phyloP scores from a whole-genome alignment of 2,888 invertebrate genomes.

The Ptycholaimellus sp. region DNA sequence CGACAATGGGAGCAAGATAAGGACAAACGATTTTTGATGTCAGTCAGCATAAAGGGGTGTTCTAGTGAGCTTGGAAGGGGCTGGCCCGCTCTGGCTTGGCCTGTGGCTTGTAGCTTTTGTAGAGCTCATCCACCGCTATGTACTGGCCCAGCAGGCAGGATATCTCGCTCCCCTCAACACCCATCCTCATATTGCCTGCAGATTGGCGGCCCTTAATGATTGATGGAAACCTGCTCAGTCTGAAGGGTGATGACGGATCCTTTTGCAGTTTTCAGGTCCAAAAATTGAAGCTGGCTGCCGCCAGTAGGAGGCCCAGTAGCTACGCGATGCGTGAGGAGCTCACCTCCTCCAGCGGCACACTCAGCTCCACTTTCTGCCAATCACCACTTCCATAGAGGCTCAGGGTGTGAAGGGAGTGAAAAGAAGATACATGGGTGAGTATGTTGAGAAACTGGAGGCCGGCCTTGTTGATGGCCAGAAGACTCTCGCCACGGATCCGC shows the following conservation, averaged over 20 bases:
- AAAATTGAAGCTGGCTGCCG: slow-evolving; percentile 46
- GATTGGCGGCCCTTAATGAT: too few species aligned
- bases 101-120: too few species aligned
- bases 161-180: slow-evolving; percentile 81
- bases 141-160: slow-evolving; percentile 83
- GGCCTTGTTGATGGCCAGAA: slow-evolving; percentile 69
- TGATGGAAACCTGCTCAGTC: slow-evolving; percentile 41
- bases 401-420: too few species aligned
- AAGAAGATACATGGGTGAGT: too few species aligned
- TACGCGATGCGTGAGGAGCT: slow-evolving; percentile 76
- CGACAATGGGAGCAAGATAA: too few species aligned
- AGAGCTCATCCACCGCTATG: slow-evolving; percentile 77
- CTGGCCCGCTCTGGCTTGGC: too few species aligned
- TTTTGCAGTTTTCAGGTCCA: slow-evolving; percentile 93
- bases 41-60: too few species aligned
- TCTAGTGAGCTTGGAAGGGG: too few species aligned
- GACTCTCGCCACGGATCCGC: slow-evolving; percentile 42
- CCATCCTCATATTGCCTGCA: too few species aligned
- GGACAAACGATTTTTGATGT: too few species aligned
- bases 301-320: slow-evolving; percentile 46
- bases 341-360: slow-evolving; percentile 79
- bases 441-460: slow-evolving; percentile 80
- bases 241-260: slow-evolving; percentile 74
- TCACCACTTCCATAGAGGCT: too few species aligned
- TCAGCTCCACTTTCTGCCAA: too few species aligned